phyloP scores from a whole-genome alignment of 2,888 invertebrate genomes.

The Sinotaia quadrata region DNA sequence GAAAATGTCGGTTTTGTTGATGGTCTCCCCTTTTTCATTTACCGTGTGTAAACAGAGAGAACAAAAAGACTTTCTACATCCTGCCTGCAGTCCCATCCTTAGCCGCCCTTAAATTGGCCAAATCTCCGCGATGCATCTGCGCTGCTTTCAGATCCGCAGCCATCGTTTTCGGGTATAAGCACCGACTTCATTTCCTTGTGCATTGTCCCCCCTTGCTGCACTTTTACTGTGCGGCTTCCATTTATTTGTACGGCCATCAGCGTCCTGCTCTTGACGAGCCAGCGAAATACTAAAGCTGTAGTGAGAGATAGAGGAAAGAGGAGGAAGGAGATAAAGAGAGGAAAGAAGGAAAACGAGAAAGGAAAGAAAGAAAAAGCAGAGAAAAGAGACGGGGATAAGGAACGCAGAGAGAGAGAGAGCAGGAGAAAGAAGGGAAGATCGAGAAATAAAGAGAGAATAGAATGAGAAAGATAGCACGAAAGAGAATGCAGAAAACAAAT shows the following conservation, averaged over 20 bases:
- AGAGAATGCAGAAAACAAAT: not conserved
- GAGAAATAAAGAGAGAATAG: not conserved
- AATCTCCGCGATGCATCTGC: conserved; percentile 13
- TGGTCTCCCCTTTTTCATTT: conserved; percentile 28
- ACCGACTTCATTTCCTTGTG: conserved; percentile 27
- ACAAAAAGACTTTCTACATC: conserved; percentile 25
- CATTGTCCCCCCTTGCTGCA: conserved; percentile 17
- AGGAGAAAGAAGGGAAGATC: not conserved
- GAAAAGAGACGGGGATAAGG: not conserved
- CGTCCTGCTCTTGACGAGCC: not conserved
- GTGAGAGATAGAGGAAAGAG: not conserved
- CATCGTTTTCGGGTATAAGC: conserved; percentile 18
- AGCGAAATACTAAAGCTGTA: too few species aligned
- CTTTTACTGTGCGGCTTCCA: conserved; percentile 17
- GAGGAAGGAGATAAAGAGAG: not conserved
- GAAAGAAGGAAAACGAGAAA: not conserved
- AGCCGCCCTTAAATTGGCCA: not conserved
- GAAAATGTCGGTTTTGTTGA: conserved; percentile 18
- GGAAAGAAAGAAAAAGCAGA: not conserved
- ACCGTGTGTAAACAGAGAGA: conserved; percentile 25
- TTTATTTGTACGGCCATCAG: not conserved
- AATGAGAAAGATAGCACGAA: not conserved
- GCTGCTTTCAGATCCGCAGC: not conserved
- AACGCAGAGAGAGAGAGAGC: not conserved
- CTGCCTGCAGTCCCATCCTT: not conserved